Base-by-base conservation (phyloP, 2,888 invertebrate genomes). In the Listrodromus nycthemerus region DNA sequence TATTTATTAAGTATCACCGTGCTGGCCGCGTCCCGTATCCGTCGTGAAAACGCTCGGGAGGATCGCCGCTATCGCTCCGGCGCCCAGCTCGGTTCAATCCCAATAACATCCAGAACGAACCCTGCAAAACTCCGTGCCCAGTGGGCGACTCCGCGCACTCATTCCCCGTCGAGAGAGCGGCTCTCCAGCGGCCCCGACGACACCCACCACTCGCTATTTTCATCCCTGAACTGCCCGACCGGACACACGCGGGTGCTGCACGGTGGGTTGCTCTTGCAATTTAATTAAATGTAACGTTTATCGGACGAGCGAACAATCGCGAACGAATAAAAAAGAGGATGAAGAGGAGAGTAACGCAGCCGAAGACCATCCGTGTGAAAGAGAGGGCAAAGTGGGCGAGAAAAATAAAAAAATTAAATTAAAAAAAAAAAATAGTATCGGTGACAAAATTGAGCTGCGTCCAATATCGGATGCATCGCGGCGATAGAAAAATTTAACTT, bases 211-310 rank as follows among this genome's bases (percentile, higher is more conserved):
- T 70, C 58, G 30, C 76, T 67, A 16, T 80, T 52, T 69, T 67
- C n/a, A 70, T 45, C 33, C 33, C 19, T 52, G 52, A 33, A 41
- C 67, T 58, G 74, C 65, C 24, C 70, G 50, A 63, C 27, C 67
- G 66, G 41, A 61, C 65, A 61, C 65, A 69, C 19, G 27, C 21
- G 79, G 24, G 24, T 10, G 55, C 55, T 55, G 55, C 55, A 21
- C 55, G 55, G 10, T 55, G 55, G 21, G 55, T 75, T 79, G 55
- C 79, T 75, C 79, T 75, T 61, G 76, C 66, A 37, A 81, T 84
- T 84, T 81, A 84, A 84, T 81, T 81, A 84, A 84, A 84, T 75
- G 78, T 78, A 78, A 81, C 84, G 81, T 78, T 84, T 84, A 84
- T 84, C 81, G 84, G 61, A 69, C 65, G 81, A 41, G 33, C 41